Evolutionary conservation across 2,888 invertebrate genomes (phyloP).

Genomic region (Lutraria lutraria): DNA sequence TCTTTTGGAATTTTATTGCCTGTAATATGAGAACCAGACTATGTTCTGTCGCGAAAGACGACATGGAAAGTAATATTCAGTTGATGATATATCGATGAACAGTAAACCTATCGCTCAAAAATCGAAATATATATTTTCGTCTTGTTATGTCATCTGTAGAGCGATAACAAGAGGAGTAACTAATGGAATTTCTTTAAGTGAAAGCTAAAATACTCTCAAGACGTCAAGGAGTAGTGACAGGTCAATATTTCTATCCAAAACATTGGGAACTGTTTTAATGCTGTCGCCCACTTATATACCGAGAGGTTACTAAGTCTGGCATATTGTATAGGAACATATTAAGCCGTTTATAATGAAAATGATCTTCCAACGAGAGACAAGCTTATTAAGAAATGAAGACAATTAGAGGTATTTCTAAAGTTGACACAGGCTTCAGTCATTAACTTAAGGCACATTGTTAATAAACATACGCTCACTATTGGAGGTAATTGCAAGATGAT

Average conservation of each 20-base stretch:
- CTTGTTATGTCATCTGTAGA: neutral
- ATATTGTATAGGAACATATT: neutral
- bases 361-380: neutral
- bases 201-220: conserved; percentile 19
- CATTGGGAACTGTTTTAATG: neutral
- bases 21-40: neutral
- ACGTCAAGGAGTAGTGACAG: conserved; percentile 18
- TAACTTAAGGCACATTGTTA: too few species aligned
- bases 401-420: neutral
- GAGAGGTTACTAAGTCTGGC: neutral
- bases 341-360: neutral
- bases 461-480: too few species aligned
- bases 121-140: conserved; percentile 9
- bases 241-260: conserved; percentile 16
- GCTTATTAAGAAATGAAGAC: neutral
- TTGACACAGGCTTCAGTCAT: neutral
- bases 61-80: conserved; percentile 12
- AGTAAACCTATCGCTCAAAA: conserved; percentile 13
- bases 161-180: neutral
- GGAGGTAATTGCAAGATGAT: too few species aligned
- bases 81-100: neutral
- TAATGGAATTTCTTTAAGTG: conserved; percentile 23
- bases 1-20: conserved; percentile 4
- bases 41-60: neutral
- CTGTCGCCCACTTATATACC: neutral